phyloP scores from a whole-genome alignment of 2,888 invertebrate species.

The Stomorhina lunata region DNA sequence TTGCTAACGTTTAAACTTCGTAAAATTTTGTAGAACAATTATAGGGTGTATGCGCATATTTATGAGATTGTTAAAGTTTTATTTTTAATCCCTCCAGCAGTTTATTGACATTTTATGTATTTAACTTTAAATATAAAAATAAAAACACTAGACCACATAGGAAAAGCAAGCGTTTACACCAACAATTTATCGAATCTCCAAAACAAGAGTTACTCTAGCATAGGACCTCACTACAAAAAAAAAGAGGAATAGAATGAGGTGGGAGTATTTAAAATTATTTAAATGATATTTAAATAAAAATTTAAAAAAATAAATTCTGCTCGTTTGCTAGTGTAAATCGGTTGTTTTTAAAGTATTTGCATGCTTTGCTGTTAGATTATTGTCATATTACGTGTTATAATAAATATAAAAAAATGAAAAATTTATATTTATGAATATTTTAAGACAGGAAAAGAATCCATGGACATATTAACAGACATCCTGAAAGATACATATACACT shows the following conservation, averaged over 20 bases:
- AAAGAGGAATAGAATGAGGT: too few species aligned
- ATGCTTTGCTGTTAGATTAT: conserved; percentile 32
- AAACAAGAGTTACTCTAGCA: too few species aligned
- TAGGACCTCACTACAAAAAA: too few species aligned
- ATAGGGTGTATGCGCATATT: background rate
- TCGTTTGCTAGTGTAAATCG: background rate
- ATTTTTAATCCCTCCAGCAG: conserved; percentile 35
- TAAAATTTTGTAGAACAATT: too few species aligned
- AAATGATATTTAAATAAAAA: too few species aligned
- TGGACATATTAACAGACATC: background rate
- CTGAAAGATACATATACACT: background rate
- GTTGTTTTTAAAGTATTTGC: conserved; percentile 17
- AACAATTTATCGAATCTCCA: too few species aligned
- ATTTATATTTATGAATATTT: conserved; percentile 24
- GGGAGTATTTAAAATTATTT: background rate
- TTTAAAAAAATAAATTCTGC: too few species aligned
- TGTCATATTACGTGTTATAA: conserved; percentile 48
- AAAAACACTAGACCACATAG: background rate
- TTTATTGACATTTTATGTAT: conserved; percentile 37
- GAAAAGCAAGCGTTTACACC: background rate
- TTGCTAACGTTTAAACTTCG: too few species aligned
- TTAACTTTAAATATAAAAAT: conserved; percentile 9
- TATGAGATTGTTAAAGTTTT: conserved; percentile 12
- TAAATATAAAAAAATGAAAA: conserved; percentile 44
- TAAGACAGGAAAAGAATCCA: background rate